Evolutionary conservation across 2,888 invertebrate genomes (phyloP).

Genomic region (Drosophila rubida): DNA sequence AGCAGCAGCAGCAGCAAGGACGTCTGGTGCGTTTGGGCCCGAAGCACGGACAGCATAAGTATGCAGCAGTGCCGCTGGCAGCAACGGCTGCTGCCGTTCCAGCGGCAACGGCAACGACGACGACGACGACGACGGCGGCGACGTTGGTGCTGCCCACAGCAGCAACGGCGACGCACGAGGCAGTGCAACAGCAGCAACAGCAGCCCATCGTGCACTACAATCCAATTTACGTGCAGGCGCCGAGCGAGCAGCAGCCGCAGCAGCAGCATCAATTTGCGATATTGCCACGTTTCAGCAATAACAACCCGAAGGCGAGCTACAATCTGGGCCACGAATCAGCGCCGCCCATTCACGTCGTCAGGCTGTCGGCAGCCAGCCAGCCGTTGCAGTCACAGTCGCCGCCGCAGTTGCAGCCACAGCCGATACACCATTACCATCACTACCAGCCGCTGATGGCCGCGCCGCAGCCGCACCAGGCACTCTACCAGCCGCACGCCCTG

Average conservation of each 20-base stretch:
- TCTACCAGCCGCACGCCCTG: slow-evolving; percentile 32
- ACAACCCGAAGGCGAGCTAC: slow-evolving; percentile 71
- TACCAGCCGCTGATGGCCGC: slow-evolving; percentile 40
- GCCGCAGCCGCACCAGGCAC: slow-evolving; percentile 39
- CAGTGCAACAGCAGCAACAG: slow-evolving; percentile 42
- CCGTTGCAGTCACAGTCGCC: slow-evolving; percentile 11
- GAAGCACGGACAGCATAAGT: slow-evolving; percentile 54
- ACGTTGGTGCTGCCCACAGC: slow-evolving; percentile 38
- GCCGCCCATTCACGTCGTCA: slow-evolving; percentile 72
- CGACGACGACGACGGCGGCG: slow-evolving; percentile 44
- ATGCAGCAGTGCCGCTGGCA: slow-evolving; percentile 25
- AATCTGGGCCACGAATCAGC: slow-evolving; percentile 66
- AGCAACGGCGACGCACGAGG: slow-evolving; percentile 38
- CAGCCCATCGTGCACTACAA: slow-evolving; percentile 76
- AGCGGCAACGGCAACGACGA: slow-evolving; percentile 47
- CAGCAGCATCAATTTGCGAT: slow-evolving; percentile 73
- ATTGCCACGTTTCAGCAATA: slow-evolving; percentile 74
- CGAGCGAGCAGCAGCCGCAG: slow-evolving; percentile 58
- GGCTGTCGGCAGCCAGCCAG: slow-evolving; percentile 67
- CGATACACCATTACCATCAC: slow-evolving; percentile 63
- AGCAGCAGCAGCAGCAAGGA: slow-evolving; percentile 45
- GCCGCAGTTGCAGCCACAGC: slow-evolving; percentile 39
- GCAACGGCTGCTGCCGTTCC: slow-evolving; percentile 30
- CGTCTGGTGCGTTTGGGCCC: slow-evolving; percentile 46
- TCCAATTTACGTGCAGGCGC: slow-evolving; percentile 75